Percentiles rank a stretch among this genome's conserved stretches.
phyloP scores from a whole-genome alignment of 2,113 vertebrate genomes.

The Gymnarchus niloticus region DNA sequence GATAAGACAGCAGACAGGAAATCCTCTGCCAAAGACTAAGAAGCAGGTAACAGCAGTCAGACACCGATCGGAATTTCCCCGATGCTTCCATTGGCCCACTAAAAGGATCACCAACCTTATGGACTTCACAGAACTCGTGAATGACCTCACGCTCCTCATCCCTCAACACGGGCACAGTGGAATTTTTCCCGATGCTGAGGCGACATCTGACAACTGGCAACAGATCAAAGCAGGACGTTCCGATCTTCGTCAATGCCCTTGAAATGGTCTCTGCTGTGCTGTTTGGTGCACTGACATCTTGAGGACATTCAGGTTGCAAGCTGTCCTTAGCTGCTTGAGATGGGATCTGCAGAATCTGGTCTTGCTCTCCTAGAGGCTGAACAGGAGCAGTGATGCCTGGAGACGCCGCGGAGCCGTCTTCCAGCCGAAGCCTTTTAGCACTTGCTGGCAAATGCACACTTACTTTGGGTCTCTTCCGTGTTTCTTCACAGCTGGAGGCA shows the following conservation, averaged over 20 bases:
- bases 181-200: constrained; percentile 67
- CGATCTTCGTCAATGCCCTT: constrained; percentile 66
- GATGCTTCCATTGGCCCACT: background rate
- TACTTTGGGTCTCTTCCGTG: constrained; percentile 53
- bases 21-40: constrained; percentile 63
- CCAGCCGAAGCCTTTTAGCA: constrained; percentile 73
- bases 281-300: background rate
- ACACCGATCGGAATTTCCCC: background rate
- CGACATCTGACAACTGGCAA: constrained; percentile 82
- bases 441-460: constrained; percentile 54
- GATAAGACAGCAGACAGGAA: constrained; percentile 66
- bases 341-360: background rate
- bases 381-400: constrained; percentile 19
- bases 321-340: background rate
- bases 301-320: background rate
- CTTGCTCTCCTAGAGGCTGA: constrained; percentile 7
- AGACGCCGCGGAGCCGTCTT: constrained; percentile 48
- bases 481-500: constrained; percentile 20
- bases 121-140: constrained; percentile 65
- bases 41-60: background rate
- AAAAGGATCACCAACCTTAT: constrained; percentile 59
- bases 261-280: constrained; percentile 43
- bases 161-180: constrained; percentile 75
- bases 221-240: constrained; percentile 73
- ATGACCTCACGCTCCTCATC: constrained; percentile 85